Base-by-base conservation (phyloP, 2,797 vertebrate genomes). In the Taenioides sp. region DNA sequence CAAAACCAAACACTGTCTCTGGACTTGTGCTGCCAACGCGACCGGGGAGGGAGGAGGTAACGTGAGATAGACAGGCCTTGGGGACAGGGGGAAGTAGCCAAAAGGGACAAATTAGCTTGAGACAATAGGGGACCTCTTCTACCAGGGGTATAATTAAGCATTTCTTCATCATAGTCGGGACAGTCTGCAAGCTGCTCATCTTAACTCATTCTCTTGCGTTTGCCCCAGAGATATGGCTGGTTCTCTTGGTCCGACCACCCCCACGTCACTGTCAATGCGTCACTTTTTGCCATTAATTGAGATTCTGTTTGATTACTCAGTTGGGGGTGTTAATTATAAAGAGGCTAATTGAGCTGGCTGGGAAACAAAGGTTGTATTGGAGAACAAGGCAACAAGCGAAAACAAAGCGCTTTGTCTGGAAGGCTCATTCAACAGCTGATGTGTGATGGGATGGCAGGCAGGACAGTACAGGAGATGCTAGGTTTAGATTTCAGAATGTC, bases 131-230 rank as follows among this genome's bases (percentile, higher is more conserved):
- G 94, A 95, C 95, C 94, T 95, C 94, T 91, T 96, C 94, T 94
- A 94, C 92, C 89, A 83, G 87, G 92, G 92, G 88, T 92, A 93
- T 96, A 96, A 97, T 97, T 96, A 96, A 96, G 95, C 90, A 93
- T 93, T 95, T 91, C 95, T 95, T 95, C 95, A 95, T 97, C 95
- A 96, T 96, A 96, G 95, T 84, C 52, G 92, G 89, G 94, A 93
- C 95, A 95, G 95, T 96, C 95, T 94, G 94, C 95, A 96, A 96
- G 95, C 95, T 96, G 95, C 94, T 96, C 93, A 89, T 95, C 95
- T 92, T 95, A 11, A 54, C 96, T 96, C 96, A 97, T 95, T 94
- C 94, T 95, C 96, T 96, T 94, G 72, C 77, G 83, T 93, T 96
- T 92, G 91, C 94, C 95, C 94, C 93, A 89, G 87, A 94, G 93